Base-by-base conservation (phyloP, 2,888 invertebrate genomes). In the Sphecodes monilicornis region DNA sequence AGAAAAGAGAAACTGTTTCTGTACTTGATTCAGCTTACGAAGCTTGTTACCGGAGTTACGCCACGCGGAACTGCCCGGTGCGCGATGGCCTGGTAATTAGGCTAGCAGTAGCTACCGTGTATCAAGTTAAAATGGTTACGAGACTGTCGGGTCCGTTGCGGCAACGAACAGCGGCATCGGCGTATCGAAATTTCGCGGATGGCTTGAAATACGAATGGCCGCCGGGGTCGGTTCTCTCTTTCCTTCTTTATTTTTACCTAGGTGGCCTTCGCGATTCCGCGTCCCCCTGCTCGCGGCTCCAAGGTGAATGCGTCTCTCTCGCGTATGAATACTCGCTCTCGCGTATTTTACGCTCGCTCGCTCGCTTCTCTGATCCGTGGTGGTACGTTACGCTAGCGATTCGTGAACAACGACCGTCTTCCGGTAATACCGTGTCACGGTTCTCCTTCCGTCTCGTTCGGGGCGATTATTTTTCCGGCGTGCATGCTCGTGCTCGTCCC, bases 291-390 rank as follows among this genome's bases (percentile, higher is more conserved):
- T 46, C 80, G 39, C 32, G 68, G 13, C 68, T 54, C 57, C 87
- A 87, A 87, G 87, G 82, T 72, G 80, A 87, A 87, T 39, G 70
- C 70, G 80, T 82, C 71, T 41, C 41, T n/a, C n/a, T n/a, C n/a
- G n/a, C n/a, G n/a, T n/a, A n/a, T n/a, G n/a, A n/a, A n/a, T n/a
- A n/a, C n/a, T 16, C 71, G 64, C 84, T 60, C 81, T 64, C 36
- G 1, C 36, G 1, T 50, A 39, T 71, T 83, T 82, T 76, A 83
- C 83, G 70, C 60, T 80, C 76, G 60, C 72, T 72, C 46, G 54
- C 54, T 5, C 39, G 43, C 46, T 46, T 78, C 71, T 74, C 50
- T 46, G 46, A 22, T 78, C 32, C 57, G 39, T 43, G 16, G 70
- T 71, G 54, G 84, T 32, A 41, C 64, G 50, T 80, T 80, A 85